Percentiles rank a stretch among this genome's conserved stretches.
These are phyloP conservation scores for Erebia aethiops DNA, from an alignment of 2,888 invertebrate species.

Conservation along the genomic window DNA sequence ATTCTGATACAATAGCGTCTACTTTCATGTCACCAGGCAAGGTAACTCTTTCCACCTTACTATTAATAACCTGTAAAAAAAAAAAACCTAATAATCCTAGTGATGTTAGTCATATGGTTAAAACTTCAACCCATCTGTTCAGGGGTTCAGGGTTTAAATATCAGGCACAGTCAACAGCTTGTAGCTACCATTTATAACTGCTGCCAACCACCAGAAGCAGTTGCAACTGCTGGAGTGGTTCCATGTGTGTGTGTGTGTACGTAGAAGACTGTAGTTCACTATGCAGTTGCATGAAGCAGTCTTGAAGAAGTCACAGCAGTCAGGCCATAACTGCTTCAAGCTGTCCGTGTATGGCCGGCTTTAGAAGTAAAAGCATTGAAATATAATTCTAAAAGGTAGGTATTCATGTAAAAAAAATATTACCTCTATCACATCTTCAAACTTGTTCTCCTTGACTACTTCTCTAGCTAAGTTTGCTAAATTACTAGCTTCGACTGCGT, in stretches of 20 bases:
- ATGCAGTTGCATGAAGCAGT: no score
- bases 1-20: slow-evolving; percentile 96
- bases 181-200: no score
- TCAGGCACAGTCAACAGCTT: no score
- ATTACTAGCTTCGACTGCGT: slow-evolving; percentile 92
- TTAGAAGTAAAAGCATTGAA: neutral
- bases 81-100: neutral
- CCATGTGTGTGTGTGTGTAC: no score
- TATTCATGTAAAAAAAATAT: neutral
- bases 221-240: no score
- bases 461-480: slow-evolving; percentile 85
- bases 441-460: slow-evolving; percentile 87
- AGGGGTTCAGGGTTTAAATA: no score
- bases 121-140: no score
- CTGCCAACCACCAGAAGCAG: no score
- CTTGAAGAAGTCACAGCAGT: no score
- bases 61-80: slow-evolving; percentile 86
- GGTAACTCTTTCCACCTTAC: slow-evolving; percentile 89
- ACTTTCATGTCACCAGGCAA: slow-evolving; percentile 86
- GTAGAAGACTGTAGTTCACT: no score
- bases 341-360: neutral
- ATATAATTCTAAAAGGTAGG: neutral
- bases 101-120: no score
- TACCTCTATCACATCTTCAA: slow-evolving; percentile 86
- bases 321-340: no score